Base-by-base conservation (phyloP, 2,888 invertebrate genomes). In the Acanthopleura granulata region DNA sequence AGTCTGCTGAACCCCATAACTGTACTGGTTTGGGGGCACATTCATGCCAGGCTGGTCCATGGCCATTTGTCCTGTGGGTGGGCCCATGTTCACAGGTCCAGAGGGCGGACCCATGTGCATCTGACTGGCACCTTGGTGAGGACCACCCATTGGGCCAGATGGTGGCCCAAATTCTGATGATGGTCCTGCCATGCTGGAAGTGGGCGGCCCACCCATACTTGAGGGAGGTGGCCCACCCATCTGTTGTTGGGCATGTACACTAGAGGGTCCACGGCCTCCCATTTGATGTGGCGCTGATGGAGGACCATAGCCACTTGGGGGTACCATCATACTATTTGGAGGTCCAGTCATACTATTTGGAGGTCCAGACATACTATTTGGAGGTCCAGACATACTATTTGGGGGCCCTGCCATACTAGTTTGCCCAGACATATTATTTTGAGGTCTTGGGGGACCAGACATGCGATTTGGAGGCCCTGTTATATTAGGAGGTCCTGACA, bases 401-500 rank as follows among this genome's bases (percentile, higher is more conserved):
- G 80, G 79, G 29, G 76, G 79, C 51, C 79, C 79, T 16, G 80
- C 76, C 69, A 84, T 73, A 74, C 73, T 81, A 18, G 16, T 27
- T 1, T 50, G 51, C n/a, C 22, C 51, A 27, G 16, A 18, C 51
- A 50, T 49, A 27, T 51, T 72, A 18, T 22, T 22, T 1, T 11
- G 72, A 27, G 49, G 72, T 14, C 50, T 30, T 25, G 6, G 73
- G 1, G 62, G 40, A 27, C 62, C 62, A 61, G 18, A 27, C 62
- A 40, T 30, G 27, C 40, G 12, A 12, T 57, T 57, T 57, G 57
- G 57, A 57, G 57, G 57, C 57, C 57, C 57, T n/a, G 62, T 6
- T 9, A 25, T 62, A 62, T 22, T 22, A 22, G n/a, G 22, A 25
- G 62, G 22, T 25, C 57, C 57, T 1, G 18, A 57, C n/a, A n/a